Base-by-base conservation (phyloP, 2,113 vertebrate genomes). In the Mystacornis crossleyi region DNA sequence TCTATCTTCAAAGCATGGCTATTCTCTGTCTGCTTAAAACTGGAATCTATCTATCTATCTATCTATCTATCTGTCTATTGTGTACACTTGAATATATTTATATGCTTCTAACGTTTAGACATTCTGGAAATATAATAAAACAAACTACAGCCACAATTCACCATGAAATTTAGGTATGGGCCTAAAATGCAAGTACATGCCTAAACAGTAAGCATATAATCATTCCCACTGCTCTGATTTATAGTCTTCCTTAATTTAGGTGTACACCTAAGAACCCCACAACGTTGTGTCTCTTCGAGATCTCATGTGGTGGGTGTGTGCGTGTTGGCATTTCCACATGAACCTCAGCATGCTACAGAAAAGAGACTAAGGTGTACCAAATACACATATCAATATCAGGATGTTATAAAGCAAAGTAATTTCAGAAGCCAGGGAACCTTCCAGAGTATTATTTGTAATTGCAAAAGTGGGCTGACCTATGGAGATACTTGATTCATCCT, bases 261-360 rank as follows among this genome's bases (percentile, higher is more conserved):
- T 53, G 26, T 53, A 25, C 28, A 19, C 24, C 20, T 33, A 50
- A 42, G n/a, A 71, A n/a, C 4, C 12, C 36, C 42, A 29, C 1
- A 8, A 15, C 8, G 3, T 1, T 64, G 24, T 12, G 36, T 36
- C 26, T 70, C 17, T 45, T 66, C 29, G 45, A 65, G 31, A 33
- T n/a, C 25, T 84, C n/a, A 11, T 8, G 34, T 20, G 33, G 26
- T 23, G 42, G 4, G 31, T 24, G 2, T 1, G 1, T 18, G 3
- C 28, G n/a, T 28, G 20, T 29, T 60, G 67, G 11, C 45, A 61
- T 87, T 86, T 74, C 66, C 64, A 65, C 12, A 24, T 4, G 18
- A 48, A 42, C 23, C 14, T 65, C 31, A 54, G 18, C 6, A 23
- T 10, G 16, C 13, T 48, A n/a, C 48, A 66, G 38, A 47, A 47